A percentile compares a stretch with the other conserved stretches of the same genome.
Evolutionary conservation across 1,140 invertebrate species (phyloP).

Genomic region (Caenorhabditis latens): DNA sequence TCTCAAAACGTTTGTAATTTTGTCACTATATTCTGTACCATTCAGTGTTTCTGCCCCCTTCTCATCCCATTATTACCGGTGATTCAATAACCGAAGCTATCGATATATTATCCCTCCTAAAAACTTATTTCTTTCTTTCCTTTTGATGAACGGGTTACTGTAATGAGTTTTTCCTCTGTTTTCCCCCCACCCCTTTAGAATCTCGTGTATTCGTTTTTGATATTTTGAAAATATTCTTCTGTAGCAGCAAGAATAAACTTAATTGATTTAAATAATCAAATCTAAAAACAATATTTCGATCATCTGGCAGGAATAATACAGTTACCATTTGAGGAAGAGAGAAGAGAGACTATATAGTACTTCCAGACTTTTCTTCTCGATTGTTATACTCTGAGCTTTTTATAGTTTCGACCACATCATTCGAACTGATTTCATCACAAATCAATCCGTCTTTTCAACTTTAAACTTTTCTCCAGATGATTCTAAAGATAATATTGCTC

Average conservation of each 20-base stretch:
- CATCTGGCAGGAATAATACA: neutral
- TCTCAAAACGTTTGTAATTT: neutral
- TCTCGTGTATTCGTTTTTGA: constrained; percentile 39
- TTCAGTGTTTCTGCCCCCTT: constrained; percentile 2
- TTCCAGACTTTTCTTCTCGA: too few relatives aligned
- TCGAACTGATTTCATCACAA: too few relatives aligned
- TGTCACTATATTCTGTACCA: neutral
- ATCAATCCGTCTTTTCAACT: too few relatives aligned
- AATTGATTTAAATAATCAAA: too few relatives aligned
- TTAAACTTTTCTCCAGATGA: too few relatives aligned
- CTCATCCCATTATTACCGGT: constrained; percentile 36
- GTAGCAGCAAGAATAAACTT: neutral
- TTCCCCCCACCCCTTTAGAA: constrained; percentile 34
- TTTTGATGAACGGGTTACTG: neutral
- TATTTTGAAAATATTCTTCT: neutral
- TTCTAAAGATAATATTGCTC: too few relatives aligned
- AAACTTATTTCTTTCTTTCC: constrained; percentile 29
- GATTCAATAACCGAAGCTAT: constrained; percentile 13
- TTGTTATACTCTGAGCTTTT: too few relatives aligned
- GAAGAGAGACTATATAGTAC: too few relatives aligned
- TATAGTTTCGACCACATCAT: too few relatives aligned
- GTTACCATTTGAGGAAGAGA: too few relatives aligned
- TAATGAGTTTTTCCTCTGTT: neutral
- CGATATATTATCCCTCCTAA: neutral
- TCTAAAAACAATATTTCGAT: neutral